Conservation (phyloP, 2,113 vertebrate species). For the Xenopus laevis region DNA sequence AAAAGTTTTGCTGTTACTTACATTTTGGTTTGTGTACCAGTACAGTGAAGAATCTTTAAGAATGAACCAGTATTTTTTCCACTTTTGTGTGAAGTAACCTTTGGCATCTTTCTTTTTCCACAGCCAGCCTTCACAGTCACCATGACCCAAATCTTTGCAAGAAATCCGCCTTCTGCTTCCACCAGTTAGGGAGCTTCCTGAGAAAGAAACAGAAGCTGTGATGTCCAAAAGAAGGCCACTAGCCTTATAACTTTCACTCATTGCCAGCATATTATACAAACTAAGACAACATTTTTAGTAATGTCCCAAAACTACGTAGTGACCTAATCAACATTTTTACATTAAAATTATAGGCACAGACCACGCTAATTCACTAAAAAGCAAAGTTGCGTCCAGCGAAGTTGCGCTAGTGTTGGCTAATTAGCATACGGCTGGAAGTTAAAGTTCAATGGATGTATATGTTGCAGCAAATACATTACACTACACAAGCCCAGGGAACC, state of each 20-base stretch:
- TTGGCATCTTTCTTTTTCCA: slow-evolving; percentile 89
- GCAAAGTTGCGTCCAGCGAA: too few species aligned
- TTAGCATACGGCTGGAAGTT: too few species aligned
- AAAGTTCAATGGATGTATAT: too few species aligned
- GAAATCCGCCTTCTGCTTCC: slow-evolving; percentile 82
- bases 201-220: not conserved
- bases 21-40: slow-evolving; percentile 91
- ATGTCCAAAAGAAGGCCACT: not conserved
- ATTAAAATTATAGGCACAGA: too few species aligned
- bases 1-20: slow-evolving; percentile 56
- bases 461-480: too few species aligned
- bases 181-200: slow-evolving; percentile 72
- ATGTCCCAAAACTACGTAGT: not conserved
- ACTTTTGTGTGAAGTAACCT: slow-evolving; percentile 86
- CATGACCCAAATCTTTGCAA: slow-evolving; percentile 83
- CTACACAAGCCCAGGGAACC: too few species aligned
- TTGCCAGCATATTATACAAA: not conserved
- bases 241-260: not conserved
- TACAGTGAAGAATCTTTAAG: slow-evolving; percentile 86
- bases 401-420: too few species aligned
- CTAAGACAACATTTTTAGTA: not conserved
- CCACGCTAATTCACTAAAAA: too few species aligned
- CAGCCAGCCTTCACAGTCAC: slow-evolving; percentile 86
- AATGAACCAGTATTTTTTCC: slow-evolving; percentile 91
- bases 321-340: not conserved